Conservation (phyloP, 1,140 invertebrate species). For the Vollenhovia emeryi region DNA sequence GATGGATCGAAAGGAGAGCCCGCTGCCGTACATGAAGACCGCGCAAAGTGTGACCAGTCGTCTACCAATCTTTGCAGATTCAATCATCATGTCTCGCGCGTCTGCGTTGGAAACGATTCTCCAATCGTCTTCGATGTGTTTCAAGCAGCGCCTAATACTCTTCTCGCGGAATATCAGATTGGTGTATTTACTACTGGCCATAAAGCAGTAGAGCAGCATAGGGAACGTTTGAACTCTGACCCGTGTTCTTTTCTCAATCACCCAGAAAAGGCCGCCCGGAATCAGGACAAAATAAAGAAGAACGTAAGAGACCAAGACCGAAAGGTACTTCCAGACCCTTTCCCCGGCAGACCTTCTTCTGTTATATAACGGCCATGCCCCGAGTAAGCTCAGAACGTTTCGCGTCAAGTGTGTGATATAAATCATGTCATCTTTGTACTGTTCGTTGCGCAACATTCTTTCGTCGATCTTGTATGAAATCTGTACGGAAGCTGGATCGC, state of each 20-base stretch:
- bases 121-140: slow-evolving; percentile 75
- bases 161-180: slow-evolving; percentile 62
- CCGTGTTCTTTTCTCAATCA: slow-evolving; percentile 1
- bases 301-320: not conserved
- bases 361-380: slow-evolving; percentile 29
- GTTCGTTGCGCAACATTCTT: not conserved
- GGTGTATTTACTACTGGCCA: slow-evolving; percentile 72
- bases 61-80: slow-evolving; percentile 69
- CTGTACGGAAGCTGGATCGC: not conserved
- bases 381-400: slow-evolving; percentile 8
- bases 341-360: no score
- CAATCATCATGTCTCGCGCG: slow-evolving; percentile 65
- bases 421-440: slow-evolving; percentile 22
- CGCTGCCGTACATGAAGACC: slow-evolving; percentile 76
- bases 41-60: slow-evolving; percentile 65
- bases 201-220: slow-evolving; percentile 70
- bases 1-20: slow-evolving; percentile 71
- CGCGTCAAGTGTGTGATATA: slow-evolving; percentile 20
- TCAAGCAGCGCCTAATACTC: slow-evolving; percentile 71
- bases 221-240: slow-evolving; percentile 59
- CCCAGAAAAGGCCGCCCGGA: not conserved
- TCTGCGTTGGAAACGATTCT: slow-evolving; percentile 12
- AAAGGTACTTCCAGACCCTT: not conserved
- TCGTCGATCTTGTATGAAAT: not conserved
- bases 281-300: slow-evolving; percentile 24